Evolutionary conservation across 2,797 vertebrate genomes (phyloP).

Genomic region (Parotocinclus haroldoi): DNA sequence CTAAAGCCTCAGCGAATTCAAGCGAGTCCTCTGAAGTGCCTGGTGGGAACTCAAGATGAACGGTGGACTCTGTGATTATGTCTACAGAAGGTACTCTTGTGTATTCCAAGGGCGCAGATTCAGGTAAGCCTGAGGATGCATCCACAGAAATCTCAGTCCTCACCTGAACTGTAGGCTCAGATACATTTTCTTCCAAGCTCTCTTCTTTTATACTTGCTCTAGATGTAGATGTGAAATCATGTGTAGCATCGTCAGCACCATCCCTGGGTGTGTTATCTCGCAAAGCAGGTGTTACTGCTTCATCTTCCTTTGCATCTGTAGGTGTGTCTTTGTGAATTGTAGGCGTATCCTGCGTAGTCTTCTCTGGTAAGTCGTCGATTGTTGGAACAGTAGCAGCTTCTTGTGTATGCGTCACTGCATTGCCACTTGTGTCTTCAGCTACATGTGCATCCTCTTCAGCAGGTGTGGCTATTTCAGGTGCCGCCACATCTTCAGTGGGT

Average conservation of each 20-base stretch:
- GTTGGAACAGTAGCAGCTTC: no score
- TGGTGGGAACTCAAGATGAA: not conserved
- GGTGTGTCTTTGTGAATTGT: no score
- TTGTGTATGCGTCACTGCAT: no score
- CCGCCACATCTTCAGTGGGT: constrained; percentile 7
- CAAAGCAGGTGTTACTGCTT: no score
- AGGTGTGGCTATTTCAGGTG: constrained; percentile 3
- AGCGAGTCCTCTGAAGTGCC: not conserved
- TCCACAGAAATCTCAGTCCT: constrained; percentile 1
- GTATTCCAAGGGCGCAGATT: not conserved
- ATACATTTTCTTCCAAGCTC: not conserved
- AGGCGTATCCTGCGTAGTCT: no score
- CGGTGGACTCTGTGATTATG: constrained; percentile 1
- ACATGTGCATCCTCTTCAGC: not conserved
- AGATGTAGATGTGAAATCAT: not conserved
- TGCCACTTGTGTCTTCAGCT: not conserved
- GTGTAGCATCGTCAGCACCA: no score
- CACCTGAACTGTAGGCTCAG: not conserved
- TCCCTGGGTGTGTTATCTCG: no score
- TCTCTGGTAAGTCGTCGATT: no score
- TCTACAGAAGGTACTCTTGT: not conserved
- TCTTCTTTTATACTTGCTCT: not conserved
- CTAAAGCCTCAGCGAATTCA: not conserved
- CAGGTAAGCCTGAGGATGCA: not conserved
- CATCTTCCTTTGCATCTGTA: no score